These are phyloP conservation scores for Orgyia antiqua DNA, from an alignment of 2,888 invertebrate species.

Conservation along the genomic window DNA sequence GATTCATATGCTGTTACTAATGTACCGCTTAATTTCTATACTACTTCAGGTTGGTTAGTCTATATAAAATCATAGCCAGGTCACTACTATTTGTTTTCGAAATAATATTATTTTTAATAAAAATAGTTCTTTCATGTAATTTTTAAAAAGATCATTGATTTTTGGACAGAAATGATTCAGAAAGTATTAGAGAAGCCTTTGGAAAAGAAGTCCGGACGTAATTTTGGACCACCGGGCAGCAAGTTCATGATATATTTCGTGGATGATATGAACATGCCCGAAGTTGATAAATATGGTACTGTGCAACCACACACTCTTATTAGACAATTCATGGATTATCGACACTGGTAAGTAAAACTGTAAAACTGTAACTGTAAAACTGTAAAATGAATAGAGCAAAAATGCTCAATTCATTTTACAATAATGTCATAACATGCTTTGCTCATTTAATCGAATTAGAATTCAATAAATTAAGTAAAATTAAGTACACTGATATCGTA, in stretches of 20 bases:
- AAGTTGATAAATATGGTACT: conserved; percentile 95
- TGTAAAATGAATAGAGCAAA: too few species aligned
- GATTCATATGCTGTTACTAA: conserved; percentile 90
- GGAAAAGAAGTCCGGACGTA: conserved; percentile 96
- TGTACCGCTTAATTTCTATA: conserved; percentile 97
- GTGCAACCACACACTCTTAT: conserved; percentile 97
- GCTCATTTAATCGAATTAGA: too few species aligned
- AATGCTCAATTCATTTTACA: too few species aligned
- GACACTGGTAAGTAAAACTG: conserved; percentile 90
- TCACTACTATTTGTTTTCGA: neutral
- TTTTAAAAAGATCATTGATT: too few species aligned
- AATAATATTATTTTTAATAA: neutral
- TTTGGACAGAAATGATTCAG: conserved; percentile 93
- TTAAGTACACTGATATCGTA: too few species aligned
- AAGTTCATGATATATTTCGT: conserved; percentile 95
- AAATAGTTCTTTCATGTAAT: too few species aligned
- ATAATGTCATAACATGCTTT: too few species aligned
- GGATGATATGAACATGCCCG: conserved; percentile 98
- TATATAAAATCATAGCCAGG: too few species aligned
- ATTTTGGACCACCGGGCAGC: conserved; percentile 95
- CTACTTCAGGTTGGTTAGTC: conserved; percentile 93
- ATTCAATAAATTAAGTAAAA: too few species aligned
- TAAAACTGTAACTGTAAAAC: too few species aligned
- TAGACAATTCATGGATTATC: conserved; percentile 94
- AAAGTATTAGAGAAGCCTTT: conserved; percentile 92